Conservation (phyloP, 2,797 vertebrate genomes). For the Scarus forsteni region DNA sequence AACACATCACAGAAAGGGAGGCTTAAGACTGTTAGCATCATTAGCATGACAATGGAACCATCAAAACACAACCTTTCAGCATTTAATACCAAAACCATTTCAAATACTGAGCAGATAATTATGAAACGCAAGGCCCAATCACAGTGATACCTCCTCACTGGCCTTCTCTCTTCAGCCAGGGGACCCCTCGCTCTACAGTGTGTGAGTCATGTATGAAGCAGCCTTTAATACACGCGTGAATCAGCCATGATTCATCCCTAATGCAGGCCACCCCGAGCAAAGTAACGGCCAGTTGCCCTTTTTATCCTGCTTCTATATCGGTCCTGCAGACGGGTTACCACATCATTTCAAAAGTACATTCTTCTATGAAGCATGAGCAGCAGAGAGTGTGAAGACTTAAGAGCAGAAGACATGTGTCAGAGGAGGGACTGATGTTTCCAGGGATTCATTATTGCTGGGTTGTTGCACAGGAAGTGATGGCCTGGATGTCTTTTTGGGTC, state of each 20-base stretch:
- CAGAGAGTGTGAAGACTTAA: not conserved
- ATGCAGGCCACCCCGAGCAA: constrained; percentile 56
- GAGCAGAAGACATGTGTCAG: not conserved
- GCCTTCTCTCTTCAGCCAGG: constrained; percentile 38
- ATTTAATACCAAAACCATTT: not conserved
- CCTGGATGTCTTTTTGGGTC: constrained; percentile 9
- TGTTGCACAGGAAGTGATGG: constrained; percentile 13
- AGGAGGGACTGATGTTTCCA: not conserved
- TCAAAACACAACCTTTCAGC: not conserved
- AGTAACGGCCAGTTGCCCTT: constrained; percentile 48
- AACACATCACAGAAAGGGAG: constrained; percentile 32
- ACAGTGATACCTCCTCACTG: constrained; percentile 14
- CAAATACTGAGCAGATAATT: not conserved
- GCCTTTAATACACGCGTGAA: constrained; percentile 55
- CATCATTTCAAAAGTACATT: constrained; percentile 10
- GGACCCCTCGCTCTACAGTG: constrained; percentile 56
- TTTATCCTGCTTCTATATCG: constrained; percentile 46
- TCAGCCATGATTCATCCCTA: constrained; percentile 69
- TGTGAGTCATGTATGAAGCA: constrained; percentile 65
- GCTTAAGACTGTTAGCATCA: too few relatives aligned
- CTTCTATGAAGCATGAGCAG: constrained; percentile 10
- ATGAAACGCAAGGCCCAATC: not conserved
- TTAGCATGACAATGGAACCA: too few relatives aligned
- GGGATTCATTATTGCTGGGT: constrained; percentile 10
- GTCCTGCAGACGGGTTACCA: constrained; percentile 45